Evolutionary conservation across 64 coral and sea anemone genomes (phyloP), one percentile per base, ranked within the genome.

Genomic region (Montipora cactus): DNA sequence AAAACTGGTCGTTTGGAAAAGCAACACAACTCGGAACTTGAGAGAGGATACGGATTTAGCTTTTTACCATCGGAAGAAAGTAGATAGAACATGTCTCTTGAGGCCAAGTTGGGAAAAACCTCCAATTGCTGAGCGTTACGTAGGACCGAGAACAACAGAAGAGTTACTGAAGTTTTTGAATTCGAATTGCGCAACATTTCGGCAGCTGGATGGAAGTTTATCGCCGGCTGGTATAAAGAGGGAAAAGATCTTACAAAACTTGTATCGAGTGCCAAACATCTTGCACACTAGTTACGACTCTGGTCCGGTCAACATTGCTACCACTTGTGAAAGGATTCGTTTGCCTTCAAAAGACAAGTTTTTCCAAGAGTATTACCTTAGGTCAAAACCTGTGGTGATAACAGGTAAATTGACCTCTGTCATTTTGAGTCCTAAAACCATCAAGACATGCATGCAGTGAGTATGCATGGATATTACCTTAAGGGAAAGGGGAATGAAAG

Each of bases 341-440:
- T 44, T 95, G 84, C 94, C 94, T 76, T 89, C 70, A 70, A 88
- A 92, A 80, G 84, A 92, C 7, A 78, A 95, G 76, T 95, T 95
- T 47, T 67, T 95, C 11, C 19, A 92, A 3, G 58, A 92, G 21
- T 95, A 95, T 80, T 81, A 88, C n/a, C 89, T 92, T 4, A 71
- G 85, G 83, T 95, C 94, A 81, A 95, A 95, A 58, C 94, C 94
- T 44, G 90, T 95, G 37, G 80, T 95, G 1, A 95, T 95, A 14
- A 81, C 81, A 92, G 94, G 94, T 95, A 88, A 21, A 28, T 7
- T 15, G 47, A 48, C 10, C 8, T 37, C 37, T 37, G 37, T 37
- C 37, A 2, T 0, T 37, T 37, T 37, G 37, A 37, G 37, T 37
- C 37, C 37, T 37, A 37, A 37, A 37, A 37, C 37, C 37, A 37